These are phyloP conservation scores for Austrolebias charrua DNA, from an alignment of 2,797 vertebrate species.

Conservation along the genomic window DNA sequence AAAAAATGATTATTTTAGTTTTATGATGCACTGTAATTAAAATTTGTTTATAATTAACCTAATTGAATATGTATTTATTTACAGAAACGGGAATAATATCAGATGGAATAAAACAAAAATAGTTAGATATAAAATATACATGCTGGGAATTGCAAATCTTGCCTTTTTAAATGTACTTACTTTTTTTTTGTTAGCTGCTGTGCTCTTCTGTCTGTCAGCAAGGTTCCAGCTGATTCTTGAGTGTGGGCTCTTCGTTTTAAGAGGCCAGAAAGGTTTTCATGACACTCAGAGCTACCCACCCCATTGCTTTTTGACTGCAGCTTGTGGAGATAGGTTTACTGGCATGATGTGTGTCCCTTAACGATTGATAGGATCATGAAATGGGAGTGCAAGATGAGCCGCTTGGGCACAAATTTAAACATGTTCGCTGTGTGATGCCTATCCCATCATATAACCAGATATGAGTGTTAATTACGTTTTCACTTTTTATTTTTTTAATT, in stretches of 20 bases:
- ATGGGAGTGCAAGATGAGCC: slow-evolving; percentile 24
- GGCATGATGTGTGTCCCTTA: slow-evolving; percentile 51
- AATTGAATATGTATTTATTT: not conserved
- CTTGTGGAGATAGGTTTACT: slow-evolving; percentile 70
- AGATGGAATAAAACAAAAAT: not conserved
- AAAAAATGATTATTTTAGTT: too few relatives aligned
- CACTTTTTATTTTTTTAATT: not conserved
- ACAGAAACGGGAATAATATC: not conserved
- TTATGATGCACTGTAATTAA: too few relatives aligned
- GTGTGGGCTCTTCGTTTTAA: slow-evolving; percentile 57
- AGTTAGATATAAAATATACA: not conserved
- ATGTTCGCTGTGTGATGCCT: slow-evolving; percentile 1
- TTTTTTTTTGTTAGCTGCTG: slow-evolving; percentile 37
- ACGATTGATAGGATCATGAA: slow-evolving; percentile 56
- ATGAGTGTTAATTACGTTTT: slow-evolving; percentile 21
- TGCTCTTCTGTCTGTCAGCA: slow-evolving; percentile 42
- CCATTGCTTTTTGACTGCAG: slow-evolving; percentile 40
- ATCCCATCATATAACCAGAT: slow-evolving; percentile 28
- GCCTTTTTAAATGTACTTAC: slow-evolving; percentile 55
- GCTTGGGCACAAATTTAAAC: slow-evolving; percentile 15
- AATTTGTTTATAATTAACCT: too few relatives aligned
- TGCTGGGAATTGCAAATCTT: not conserved
- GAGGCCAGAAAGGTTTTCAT: slow-evolving; percentile 62
- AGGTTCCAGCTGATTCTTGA: slow-evolving; percentile 55
- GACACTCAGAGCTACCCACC: slow-evolving; percentile 54